Evolutionary conservation across 1,140 invertebrate species (phyloP), one percentile per base, ranked within the genome.

Genomic region (Caenorhabditis tropicalis): DNA sequence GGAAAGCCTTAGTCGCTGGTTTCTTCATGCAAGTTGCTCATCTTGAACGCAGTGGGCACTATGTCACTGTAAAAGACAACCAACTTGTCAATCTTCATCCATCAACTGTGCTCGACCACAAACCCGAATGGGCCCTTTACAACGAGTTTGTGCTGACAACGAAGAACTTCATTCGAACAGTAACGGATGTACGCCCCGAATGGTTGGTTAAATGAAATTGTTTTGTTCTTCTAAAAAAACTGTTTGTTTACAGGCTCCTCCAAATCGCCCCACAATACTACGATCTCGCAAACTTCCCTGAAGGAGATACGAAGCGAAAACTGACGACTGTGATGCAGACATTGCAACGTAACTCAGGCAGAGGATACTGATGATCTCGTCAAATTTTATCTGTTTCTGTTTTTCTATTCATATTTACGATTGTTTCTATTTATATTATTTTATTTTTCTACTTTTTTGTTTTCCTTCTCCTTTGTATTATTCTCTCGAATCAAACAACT

Each of bases 21-120:
- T 99, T 98, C 91, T 99, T 99, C 91, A 99, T 99, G 98, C 98
- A 99, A 94, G 95, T 97, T 48, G 96, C 96, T 4, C 96, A 98
- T 93, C 93, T 98, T 84, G 97, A 98, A 91, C 93, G 96, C 86
- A 97, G 95, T 9, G 96, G 97, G 0, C 96, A 98, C 92, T 99
- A 99, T 92, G 93, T 99, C 85, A 99, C 98, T 19, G 96, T 98
- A 58, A 99, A 99, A 92, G 98, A 99, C 93, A 99, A 98, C 92
- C 98, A 99, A 93, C 94, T 96, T 81, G 84, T 85, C 16, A 85
- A 85, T 27, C 93, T 99, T 16, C 98, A 99, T 93, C 98, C 98
- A 0, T 98, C 97, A 65, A 98, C 97, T 21, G 98, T 97, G 92
- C 93, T 99, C 19, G 97, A 98, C 92, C 98, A 99, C 92, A 99